These are phyloP conservation scores for Macquaria ambigua DNA, from an alignment of 2,113 vertebrate species.

Conservation along the genomic window DNA sequence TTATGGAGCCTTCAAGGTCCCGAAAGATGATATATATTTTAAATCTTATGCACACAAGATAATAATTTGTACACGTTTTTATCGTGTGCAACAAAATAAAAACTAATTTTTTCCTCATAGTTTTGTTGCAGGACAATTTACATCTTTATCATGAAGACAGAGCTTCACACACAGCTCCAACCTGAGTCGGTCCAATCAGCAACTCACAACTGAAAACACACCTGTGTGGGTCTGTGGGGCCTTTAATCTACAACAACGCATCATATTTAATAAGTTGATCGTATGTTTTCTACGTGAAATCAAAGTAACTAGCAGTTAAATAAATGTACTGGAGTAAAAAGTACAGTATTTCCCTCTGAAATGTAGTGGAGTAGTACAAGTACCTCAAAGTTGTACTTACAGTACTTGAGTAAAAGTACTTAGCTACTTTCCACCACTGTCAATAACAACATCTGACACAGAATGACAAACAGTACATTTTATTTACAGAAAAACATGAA, in stretches of 20 bases:
- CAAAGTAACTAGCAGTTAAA: background rate
- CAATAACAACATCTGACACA: background rate
- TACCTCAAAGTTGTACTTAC: too few relatives aligned
- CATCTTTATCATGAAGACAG: too few relatives aligned
- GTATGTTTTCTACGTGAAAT: too few relatives aligned
- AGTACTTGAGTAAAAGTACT: background rate
- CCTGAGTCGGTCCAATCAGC: background rate
- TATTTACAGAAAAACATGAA: conserved; percentile 39
- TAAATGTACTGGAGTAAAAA: background rate
- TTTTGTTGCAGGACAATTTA: background rate
- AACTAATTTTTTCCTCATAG: background rate
- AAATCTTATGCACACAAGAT: background rate
- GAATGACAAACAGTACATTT: conserved; percentile 12
- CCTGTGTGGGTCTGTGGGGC: background rate
- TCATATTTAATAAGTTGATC: too few relatives aligned
- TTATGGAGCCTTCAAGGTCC: background rate
- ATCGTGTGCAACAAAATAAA: too few relatives aligned
- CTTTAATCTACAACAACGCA: too few relatives aligned
- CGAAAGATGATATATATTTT: background rate
- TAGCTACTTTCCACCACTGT: too few relatives aligned
- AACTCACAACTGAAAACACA: background rate
- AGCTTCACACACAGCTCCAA: background rate
- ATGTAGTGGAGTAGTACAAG: background rate
- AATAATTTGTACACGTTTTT: too few relatives aligned
- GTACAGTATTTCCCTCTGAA: too few relatives aligned